Conservation (phyloP, 2,888 invertebrate genomes). For the Tromatobia lineatoria region DNA sequence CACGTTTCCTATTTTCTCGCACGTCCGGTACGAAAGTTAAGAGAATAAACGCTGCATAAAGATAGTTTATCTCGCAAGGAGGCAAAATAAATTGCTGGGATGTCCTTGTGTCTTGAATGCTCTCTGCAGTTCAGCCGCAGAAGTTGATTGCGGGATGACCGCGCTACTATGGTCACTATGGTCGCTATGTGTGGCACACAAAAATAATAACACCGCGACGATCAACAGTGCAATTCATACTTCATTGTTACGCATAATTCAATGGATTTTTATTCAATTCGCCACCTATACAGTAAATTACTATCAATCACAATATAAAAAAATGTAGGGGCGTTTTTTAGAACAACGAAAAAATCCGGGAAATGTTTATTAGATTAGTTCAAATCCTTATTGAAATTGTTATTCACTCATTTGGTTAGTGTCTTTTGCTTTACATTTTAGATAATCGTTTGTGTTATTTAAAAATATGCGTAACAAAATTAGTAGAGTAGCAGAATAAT, state of each 20-base stretch:
- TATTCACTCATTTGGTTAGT: too few species aligned
- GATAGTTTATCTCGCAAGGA: slow-evolving; percentile 46
- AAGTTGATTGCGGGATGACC: slow-evolving; percentile 44
- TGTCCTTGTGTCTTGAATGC: slow-evolving; percentile 41
- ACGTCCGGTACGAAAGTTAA: background rate
- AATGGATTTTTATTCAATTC: background rate
- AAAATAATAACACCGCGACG: slow-evolving; percentile 22
- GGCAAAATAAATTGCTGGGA: slow-evolving; percentile 45
- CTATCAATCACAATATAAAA: background rate
- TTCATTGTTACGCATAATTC: slow-evolving; percentile 28
- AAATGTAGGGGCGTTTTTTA: too few species aligned
- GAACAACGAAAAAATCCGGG: too few species aligned
- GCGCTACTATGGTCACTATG: background rate
- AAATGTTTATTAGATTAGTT: too few species aligned
- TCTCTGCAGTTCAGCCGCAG: slow-evolving; percentile 26
- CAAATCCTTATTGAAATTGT: too few species aligned
- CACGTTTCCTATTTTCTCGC: background rate
- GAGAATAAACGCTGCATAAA: slow-evolving; percentile 21
- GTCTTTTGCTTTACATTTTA: too few species aligned
- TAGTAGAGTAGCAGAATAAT: too few species aligned
- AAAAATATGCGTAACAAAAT: too few species aligned
- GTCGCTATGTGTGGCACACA: slow-evolving; percentile 1
- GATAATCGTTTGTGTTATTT: too few species aligned
- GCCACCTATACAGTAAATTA: slow-evolving; percentile 10
- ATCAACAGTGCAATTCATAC: slow-evolving; percentile 5